phyloP scores from a whole-genome alignment of 2,888 invertebrate species.

The Piscicola geometra region DNA sequence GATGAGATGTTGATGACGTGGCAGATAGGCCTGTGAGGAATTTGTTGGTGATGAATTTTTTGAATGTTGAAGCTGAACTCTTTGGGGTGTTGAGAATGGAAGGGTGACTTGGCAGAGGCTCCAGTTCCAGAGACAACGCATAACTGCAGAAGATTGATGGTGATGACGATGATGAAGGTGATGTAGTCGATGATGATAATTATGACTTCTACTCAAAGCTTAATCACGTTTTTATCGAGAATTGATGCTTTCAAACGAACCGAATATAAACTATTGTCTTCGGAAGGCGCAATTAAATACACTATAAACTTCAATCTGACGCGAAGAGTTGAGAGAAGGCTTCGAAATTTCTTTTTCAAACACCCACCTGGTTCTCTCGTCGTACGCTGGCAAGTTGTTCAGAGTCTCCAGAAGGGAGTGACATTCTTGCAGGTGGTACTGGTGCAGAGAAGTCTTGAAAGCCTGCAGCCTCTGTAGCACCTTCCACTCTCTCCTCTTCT shows the following conservation, averaged over 20 bases:
- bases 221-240: too few species aligned
- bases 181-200: too few species aligned
- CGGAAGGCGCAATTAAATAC: too few species aligned
- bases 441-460: conserved; percentile 90
- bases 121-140: neutral
- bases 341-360: too few species aligned
- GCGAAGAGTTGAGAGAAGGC: too few species aligned
- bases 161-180: too few species aligned
- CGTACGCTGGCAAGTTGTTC: conserved; percentile 79
- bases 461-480: conserved; percentile 92
- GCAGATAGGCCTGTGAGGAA: neutral
- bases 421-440: conserved; percentile 82
- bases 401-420: conserved; percentile 73
- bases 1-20: neutral
- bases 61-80: too few species aligned
- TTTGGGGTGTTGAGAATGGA: neutral
- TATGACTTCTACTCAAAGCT: too few species aligned
- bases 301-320: too few species aligned
- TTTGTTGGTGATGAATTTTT: neutral
- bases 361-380: conserved; percentile 70
- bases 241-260: too few species aligned
- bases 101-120: neutral
- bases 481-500: conserved; percentile 95
- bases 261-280: too few species aligned
- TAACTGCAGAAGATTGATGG: neutral